These are phyloP conservation scores for Adoxophyes honmai DNA, from an alignment of 1,140 invertebrate species.

Conservation along the genomic window DNA sequence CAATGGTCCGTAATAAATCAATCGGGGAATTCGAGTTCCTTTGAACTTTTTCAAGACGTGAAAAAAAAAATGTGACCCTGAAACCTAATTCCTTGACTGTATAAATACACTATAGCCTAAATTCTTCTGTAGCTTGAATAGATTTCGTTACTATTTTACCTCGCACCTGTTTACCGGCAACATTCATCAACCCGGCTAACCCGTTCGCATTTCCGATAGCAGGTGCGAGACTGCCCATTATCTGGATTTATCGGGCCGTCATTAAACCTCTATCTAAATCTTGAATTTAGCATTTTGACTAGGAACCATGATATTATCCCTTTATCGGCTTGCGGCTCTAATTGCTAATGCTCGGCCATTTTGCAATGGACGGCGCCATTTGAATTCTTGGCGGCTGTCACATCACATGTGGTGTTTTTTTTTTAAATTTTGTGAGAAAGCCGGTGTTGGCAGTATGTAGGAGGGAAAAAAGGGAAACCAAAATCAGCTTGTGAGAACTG, in stretches of 20 bases:
- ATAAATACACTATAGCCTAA: too few relatives aligned
- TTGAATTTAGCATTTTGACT: neutral
- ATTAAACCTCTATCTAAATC: neutral
- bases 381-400: neutral
- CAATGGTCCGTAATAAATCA: too few relatives aligned
- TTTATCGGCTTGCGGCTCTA: neutral
- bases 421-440: neutral
- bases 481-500: too few relatives aligned
- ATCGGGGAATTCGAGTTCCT: too few relatives aligned
- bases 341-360: neutral
- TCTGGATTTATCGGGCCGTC: too few relatives aligned
- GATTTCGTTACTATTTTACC: too few relatives aligned
- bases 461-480: neutral
- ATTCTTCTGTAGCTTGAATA: too few relatives aligned
- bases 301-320: neutral
- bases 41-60: too few relatives aligned
- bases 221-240: constrained; percentile 11
- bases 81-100: too few relatives aligned
- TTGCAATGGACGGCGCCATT: neutral
- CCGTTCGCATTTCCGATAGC: neutral
- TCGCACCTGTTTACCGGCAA: too few relatives aligned
- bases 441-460: neutral
- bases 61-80: too few relatives aligned
- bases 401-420: neutral
- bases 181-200: too few relatives aligned